Evolutionary conservation across 2,797 vertebrate genomes (phyloP), one percentile per base, ranked within the genome.

Genomic region (Thunnus albacares): DNA sequence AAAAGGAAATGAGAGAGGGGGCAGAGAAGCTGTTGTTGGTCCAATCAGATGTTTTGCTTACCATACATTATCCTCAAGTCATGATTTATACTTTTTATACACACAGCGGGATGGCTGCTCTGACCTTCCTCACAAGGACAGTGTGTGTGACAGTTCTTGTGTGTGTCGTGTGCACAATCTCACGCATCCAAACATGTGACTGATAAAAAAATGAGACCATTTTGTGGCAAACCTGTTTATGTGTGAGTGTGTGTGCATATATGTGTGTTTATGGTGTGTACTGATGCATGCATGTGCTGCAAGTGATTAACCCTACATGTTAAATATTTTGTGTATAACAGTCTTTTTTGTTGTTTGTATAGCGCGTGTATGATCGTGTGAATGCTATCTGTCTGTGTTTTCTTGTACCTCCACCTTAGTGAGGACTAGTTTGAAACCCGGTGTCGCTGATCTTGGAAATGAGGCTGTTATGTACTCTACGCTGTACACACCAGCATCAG

Each of bases 81-180:
- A 85, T 91, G 91, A 90, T 92, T 90, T 85, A 89, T 84, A 71
- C 33, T 57, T 35, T 78, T 74, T 75, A 81, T 68, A 62, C 56
- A 66, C 80, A 77, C 87, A 80, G 86, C 59, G 84, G 87, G 63
- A 3, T 43, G 60, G 66, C 55, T 47, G 69, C n/a, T 1, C 65
- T 49, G 58, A 78, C 89, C 82, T 80, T 76, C 78, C 52, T 13
- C 18, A 30, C 63, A 87, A 86, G 84, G 82, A 76, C 77, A 26
- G 13, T 1, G 3, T 64, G 55, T 47, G 43, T 41, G 65, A 26
- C 1, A 9, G 45, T 35, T 10, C 30, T 22, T 64, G 43, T 56
- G 24, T 60, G 52, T n/a, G 38, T 43, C 53, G 33, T 24, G 10
- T 24, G 51, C 1, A 3, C 55, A 18, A 58, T 30, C 9, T 52